These are phyloP conservation scores for Arizona elegans DNA, from an alignment of 2,113 vertebrate genomes.

Conservation along the genomic window DNA sequence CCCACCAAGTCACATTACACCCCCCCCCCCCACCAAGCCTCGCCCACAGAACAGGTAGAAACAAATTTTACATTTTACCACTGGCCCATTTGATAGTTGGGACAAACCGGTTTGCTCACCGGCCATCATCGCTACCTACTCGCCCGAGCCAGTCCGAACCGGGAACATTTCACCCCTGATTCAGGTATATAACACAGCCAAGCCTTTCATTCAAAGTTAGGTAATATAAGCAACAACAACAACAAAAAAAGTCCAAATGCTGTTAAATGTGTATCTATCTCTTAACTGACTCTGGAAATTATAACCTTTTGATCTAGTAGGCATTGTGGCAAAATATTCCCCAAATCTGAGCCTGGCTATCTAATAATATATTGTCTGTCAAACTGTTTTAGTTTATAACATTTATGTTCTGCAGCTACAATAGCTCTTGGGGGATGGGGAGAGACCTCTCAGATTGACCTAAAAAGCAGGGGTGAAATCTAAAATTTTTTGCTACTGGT, in stretches of 20 bases:
- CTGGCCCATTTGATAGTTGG: too few species aligned
- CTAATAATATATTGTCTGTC: slow-evolving; percentile 1
- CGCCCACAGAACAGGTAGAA: too few species aligned
- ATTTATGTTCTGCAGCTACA: slow-evolving; percentile 6
- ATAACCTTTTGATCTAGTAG: neutral
- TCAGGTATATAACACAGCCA: neutral
- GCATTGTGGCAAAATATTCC: neutral
- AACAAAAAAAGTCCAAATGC: neutral
- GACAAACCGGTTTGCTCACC: too few species aligned
- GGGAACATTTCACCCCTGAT: too few species aligned
- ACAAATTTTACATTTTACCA: too few species aligned
- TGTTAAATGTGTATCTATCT: neutral
- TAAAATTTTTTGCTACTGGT: too few species aligned
- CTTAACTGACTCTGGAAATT: neutral
- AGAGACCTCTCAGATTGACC: slow-evolving; percentile 28
- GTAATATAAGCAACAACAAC: neutral
- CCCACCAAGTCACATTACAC: too few species aligned
- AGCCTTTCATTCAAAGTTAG: neutral
- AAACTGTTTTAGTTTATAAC: slow-evolving; percentile 3
- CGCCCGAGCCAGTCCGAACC: too few species aligned
- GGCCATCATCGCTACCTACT: too few species aligned
- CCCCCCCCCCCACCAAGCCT: too few species aligned
- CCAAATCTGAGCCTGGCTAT: slow-evolving; percentile 13
- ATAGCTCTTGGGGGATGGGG: neutral
- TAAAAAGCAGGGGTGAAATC: slow-evolving; percentile 9